Base-by-base conservation (phyloP, 1,140 invertebrate species). In the Drosophila suzukii region DNA sequence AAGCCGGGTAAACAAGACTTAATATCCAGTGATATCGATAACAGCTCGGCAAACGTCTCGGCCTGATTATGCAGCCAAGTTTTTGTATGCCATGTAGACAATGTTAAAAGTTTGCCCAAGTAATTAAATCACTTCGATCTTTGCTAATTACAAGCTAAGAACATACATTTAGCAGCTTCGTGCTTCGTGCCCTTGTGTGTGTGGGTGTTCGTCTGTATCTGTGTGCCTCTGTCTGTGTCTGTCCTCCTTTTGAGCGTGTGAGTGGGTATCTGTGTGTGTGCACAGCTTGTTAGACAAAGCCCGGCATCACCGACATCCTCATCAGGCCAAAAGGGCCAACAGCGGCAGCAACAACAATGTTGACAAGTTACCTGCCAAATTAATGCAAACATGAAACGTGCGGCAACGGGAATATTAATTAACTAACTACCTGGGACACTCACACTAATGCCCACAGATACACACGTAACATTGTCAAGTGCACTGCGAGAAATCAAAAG, bases 71-170 rank as follows among this genome's bases (percentile, higher is more conserved):
- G 70, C 62, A 73, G 75, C 73, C 63, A 76, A 74, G 66, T 83
- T 88, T 88, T 88, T 76, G 79, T 88, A 83, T 88, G 83, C 79
- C 84, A 63, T 73, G 76, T 77, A 88, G 83, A 82, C 83, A 89
- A 89, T 89, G 84, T 89, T 89, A 84, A 84, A 89, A 89, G 85
- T 89, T 89, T 89, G 78, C 74, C 41, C 68, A 89, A 89, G 84
- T 90, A 89, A 89, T 89, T 89, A 89, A 89, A 89, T 89, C 84
- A 89, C 84, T 89, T 89, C 85, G 84, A 89, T 89, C 84, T 90
- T 84, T 75, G 84, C 84, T 89, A 89, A 89, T 89, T 89, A 89
- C 84, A 85, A 90, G 77, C 55, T 49, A 61, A 66, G 53, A 89
- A 83, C 84, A 83, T 66, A 73, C 68, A 78, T 62, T 58, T 68